Evolutionary conservation across 1,140 invertebrate genomes (phyloP), one percentile per base, ranked within the genome.

Genomic region (Frieseomelitta varia): DNA sequence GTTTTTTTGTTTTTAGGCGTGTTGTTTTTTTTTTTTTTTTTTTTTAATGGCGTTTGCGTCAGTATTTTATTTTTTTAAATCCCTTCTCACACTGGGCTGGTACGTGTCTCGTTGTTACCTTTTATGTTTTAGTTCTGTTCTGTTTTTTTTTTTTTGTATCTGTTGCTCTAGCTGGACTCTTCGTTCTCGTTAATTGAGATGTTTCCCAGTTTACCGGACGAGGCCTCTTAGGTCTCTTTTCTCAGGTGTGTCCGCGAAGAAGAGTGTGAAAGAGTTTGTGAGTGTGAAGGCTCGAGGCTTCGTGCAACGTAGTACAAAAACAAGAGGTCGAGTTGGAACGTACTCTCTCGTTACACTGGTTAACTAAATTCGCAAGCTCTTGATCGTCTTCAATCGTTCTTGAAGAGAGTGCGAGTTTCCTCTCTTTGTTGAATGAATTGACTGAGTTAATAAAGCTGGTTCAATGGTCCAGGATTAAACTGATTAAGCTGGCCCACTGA

Each of bases 31-130:
- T 71, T 65, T 63, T 27, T 77, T 84, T 34, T 84, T n/a, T n/a
- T n/a, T 63, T 83, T 72, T 81, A 71, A 61, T 55, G 30, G 75
- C 85, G 65, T 67, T 88, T 82, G 76, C 80, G 67, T 83, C 79
- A 85, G 79, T 87, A 84, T 30, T 81, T 85, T 87, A 84, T 30
- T 81, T 85, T 67, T 53, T 39, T 6, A 0, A 12, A 71, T 81
- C 24, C 55, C 53, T 56, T 14, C 19, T 8, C 63, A 73, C 21
- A 58, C 76, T 79, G 56, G 73, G 65, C 39, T 39, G 39, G n/a
- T 61, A 15, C 67, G 30, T 79, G 34, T 81, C 56, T 73, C 67
- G 24, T 72, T 65, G 55, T 88, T 39, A 39, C 4, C 4, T 39
- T 81, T 78, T 56, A 39, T 68, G 30, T 39, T 69, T 74, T 69